phyloP scores from a whole-genome alignment of 2,797 vertebrate species.

The Acanthopagrus latus region DNA sequence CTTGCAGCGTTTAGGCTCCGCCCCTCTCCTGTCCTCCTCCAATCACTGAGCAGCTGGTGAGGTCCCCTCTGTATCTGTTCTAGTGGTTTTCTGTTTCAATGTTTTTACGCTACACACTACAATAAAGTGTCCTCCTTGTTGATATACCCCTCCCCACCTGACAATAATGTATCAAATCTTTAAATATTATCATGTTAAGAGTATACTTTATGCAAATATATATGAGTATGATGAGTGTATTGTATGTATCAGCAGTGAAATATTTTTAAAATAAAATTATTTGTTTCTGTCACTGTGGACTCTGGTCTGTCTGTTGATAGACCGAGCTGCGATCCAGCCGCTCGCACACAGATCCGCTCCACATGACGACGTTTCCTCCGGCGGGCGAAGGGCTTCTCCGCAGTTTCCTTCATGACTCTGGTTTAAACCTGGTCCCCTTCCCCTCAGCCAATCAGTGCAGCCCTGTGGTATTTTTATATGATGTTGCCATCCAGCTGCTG shows the following conservation, averaged over 20 bases:
- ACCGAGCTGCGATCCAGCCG: neutral
- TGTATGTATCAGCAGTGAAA: conserved; percentile 97
- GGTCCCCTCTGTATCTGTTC: conserved; percentile 61
- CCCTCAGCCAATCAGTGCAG: conserved; percentile 55
- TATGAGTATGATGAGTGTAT: conserved; percentile 96
- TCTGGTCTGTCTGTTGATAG: neutral
- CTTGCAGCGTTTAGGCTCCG: neutral
- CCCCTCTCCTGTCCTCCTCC: conserved; percentile 27
- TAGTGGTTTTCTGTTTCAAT: conserved; percentile 84
- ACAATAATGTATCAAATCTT: conserved; percentile 96
- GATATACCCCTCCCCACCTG: conserved; percentile 89
- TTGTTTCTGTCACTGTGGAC: conserved; percentile 86
- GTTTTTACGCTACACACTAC: conserved; percentile 92
- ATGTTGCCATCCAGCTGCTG: conserved; percentile 57
- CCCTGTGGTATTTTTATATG: conserved; percentile 53
- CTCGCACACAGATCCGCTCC: too few relatives aligned
- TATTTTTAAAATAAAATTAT: conserved; percentile 98
- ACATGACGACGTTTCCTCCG: neutral
- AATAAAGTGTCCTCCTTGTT: conserved; percentile 88
- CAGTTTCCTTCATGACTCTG: neutral
- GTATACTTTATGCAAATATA: conserved; percentile 94
- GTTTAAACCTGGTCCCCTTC: conserved; percentile 1
- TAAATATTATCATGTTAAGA: conserved; percentile 98
- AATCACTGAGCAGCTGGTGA: conserved; percentile 55
- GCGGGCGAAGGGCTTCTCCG: neutral